Evolutionary conservation across 2,113 vertebrate species (phyloP).

Genomic region (Todiramphus chloris): DNA sequence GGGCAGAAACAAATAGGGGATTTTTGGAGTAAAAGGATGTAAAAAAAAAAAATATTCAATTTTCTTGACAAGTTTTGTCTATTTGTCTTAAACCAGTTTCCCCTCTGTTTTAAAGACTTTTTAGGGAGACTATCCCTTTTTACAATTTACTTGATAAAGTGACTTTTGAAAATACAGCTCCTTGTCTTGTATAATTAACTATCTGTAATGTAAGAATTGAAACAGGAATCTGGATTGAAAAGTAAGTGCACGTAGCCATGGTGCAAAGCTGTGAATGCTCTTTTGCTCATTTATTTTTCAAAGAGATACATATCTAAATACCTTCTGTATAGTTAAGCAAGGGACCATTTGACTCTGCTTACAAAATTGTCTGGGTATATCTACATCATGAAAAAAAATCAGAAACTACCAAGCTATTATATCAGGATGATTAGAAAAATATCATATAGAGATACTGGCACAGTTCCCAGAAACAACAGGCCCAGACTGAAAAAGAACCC

Average conservation of each 20-base stretch:
- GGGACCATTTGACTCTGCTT: background rate
- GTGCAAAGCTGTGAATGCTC: background rate
- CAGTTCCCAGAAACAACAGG: background rate
- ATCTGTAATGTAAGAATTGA: background rate
- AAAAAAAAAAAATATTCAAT: background rate
- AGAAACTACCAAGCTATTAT: background rate
- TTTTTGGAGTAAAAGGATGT: background rate
- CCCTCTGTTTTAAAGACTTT: background rate
- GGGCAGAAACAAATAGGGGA: background rate
- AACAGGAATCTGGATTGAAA: background rate
- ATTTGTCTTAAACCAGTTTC: background rate
- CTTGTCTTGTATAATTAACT: background rate
- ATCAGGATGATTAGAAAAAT: conserved; percentile 27
- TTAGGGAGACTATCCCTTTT: background rate
- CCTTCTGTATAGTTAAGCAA: background rate
- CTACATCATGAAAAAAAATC: background rate
- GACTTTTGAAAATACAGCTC: background rate
- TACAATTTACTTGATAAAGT: background rate
- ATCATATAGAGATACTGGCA: background rate
- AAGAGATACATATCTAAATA: background rate
- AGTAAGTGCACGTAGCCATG: background rate
- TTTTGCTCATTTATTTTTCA: background rate
- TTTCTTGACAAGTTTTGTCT: background rate
- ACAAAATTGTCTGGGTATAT: background rate
- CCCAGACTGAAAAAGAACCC: background rate